Conservation (phyloP, 1,140 invertebrate species). For the Drosophila ironensis region DNA sequence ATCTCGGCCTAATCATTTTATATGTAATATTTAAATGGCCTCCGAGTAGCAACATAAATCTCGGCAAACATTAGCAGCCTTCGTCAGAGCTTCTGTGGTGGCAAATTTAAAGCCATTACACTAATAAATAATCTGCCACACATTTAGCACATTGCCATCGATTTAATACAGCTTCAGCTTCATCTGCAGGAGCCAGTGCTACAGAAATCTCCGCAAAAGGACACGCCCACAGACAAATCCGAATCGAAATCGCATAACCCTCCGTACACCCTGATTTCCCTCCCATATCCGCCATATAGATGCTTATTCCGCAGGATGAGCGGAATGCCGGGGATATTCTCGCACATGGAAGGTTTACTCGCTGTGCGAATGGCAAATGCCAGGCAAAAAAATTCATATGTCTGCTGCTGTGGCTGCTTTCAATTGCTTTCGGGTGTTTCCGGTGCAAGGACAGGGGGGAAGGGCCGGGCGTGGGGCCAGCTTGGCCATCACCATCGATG, state of each 20-base stretch:
- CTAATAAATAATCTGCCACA: constrained; percentile 76
- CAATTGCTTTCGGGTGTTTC: constrained; percentile 53
- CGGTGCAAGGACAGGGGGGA: not conserved
- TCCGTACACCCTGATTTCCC: not conserved
- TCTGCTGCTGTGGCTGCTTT: constrained; percentile 65
- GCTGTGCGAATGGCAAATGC: constrained; percentile 13
- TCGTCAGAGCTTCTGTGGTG: constrained; percentile 25
- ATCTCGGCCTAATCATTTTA: constrained; percentile 17
- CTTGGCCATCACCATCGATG: constrained; percentile 55
- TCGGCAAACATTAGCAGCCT: constrained; percentile 11
- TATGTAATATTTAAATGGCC: constrained; percentile 32
- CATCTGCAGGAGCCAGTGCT: constrained; percentile 21
- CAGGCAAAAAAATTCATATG: constrained; percentile 70
- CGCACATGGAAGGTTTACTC: constrained; percentile 12
- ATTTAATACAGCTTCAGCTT: constrained; percentile 55
- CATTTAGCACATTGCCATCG: constrained; percentile 68
- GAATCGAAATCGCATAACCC: constrained; percentile 28
- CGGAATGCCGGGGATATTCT: constrained; percentile 4
- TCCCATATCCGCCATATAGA: constrained; percentile 27
- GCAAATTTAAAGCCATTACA: constrained; percentile 70
- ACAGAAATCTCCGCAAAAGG: constrained; percentile 28
- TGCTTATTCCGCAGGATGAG: constrained; percentile 32
- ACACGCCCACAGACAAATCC: constrained; percentile 55
- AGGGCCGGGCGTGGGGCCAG: constrained; percentile 15
- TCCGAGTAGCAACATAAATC: constrained; percentile 25